Evolutionary conservation across 1,140 invertebrate species (phyloP).

Genomic region (Drosophila quadrilineata): DNA sequence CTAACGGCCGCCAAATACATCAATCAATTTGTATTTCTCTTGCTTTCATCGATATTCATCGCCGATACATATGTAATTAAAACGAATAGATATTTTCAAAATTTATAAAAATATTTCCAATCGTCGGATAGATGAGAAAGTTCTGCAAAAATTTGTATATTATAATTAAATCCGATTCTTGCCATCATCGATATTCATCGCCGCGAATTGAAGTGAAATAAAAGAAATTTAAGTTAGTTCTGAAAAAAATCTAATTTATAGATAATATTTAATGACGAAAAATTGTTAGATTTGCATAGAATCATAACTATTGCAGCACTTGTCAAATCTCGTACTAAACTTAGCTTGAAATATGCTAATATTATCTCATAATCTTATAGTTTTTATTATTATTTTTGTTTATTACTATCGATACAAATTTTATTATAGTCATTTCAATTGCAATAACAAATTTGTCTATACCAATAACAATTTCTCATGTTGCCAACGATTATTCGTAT

Average conservation of each 20-base stretch:
- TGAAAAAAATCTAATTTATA: too few relatives aligned
- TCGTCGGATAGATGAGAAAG: too few relatives aligned
- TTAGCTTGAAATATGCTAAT: too few relatives aligned
- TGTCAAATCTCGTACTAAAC: too few relatives aligned
- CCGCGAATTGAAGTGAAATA: conserved; percentile 5
- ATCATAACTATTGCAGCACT: too few relatives aligned
- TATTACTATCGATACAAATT: not conserved
- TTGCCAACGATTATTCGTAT: not conserved
- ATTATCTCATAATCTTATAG: too few relatives aligned
- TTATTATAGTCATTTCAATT: not conserved
- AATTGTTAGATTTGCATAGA: not conserved
- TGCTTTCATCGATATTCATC: not conserved
- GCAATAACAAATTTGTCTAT: not conserved
- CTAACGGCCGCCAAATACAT: conserved; percentile 10
- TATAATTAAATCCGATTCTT: too few relatives aligned
- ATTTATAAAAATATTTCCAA: too few relatives aligned
- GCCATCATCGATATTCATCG: not conserved
- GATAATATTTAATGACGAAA: not conserved
- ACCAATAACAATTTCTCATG: not conserved
- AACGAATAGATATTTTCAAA: too few relatives aligned
- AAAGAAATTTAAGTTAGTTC: not conserved
- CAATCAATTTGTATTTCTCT: conserved; percentile 17
- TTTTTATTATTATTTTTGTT: too few relatives aligned
- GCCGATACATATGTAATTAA: conserved; percentile 6
- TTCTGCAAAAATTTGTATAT: too few relatives aligned